Base-by-base conservation (phyloP, 2,888 invertebrate species). In the Cyrtodaria siliqua region DNA sequence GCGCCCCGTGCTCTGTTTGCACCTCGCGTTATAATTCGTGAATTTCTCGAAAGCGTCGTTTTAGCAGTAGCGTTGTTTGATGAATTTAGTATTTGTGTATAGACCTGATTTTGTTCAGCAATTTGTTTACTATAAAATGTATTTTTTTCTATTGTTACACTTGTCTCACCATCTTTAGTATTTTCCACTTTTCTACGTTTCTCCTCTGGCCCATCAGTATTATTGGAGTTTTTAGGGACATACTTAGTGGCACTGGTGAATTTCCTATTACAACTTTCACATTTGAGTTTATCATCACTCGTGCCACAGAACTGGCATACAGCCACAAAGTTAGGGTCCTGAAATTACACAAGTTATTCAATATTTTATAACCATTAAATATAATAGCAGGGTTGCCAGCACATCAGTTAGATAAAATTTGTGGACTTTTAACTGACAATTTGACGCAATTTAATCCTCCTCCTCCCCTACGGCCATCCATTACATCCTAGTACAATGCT, bases 281-380 rank as follows among this genome's bases (percentile, higher is more conserved):
- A 97, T 76, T 95, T 95, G 85, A 95, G 96, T 92, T 97, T 96
- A 92, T 97, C 96, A 86, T 95, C 94, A 61, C 97, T 96, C 53
- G 95, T 95, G 20, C 97, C 97, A 92, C 97, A 97, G 82, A 95
- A 94, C 79, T 95, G 95, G 93, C 97, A 97, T 1, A 97, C 95
- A 40, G 85, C 83, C 8, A 78, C 73, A 18, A 67, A 70, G 56
- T 80, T 82, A 2, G 80, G 73, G 55, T 80, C 80, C 80, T 80
- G 70, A 55, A 80, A 73, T 18, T n/a, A 23, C 38, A 44, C 16
- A 1, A 52, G n/a, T n/a, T n/a, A n/a, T n/a, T n/a, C n/a, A n/a
- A n/a, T n/a, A n/a, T n/a, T n/a, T 23, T 23, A 53, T 14, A 20
- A 53, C 9, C 14, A 18, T 9, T 49, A n/a, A n/a, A n/a, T n/a